phyloP scores from a whole-genome alignment of 2,888 invertebrate species.

The Metalampra italica region DNA sequence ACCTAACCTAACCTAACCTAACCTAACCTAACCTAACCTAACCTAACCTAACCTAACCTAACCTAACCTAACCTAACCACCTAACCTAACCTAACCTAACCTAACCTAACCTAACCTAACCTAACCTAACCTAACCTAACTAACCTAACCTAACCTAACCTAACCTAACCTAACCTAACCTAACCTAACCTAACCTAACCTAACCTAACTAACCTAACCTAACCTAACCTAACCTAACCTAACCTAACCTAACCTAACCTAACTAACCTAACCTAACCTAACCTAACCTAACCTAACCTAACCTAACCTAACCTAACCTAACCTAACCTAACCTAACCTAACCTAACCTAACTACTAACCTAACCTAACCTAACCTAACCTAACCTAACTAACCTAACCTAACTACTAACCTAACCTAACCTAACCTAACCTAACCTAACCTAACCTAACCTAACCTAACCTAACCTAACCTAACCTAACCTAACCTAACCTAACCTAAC shows the following conservation, averaged over 20 bases:
- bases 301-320: constrained; percentile 4
- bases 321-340: too few relatives aligned
- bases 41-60: constrained; percentile 16
- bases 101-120: constrained; percentile 16
- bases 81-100: constrained; percentile 16
- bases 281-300: constrained; percentile 8
- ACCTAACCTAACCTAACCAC: constrained; percentile 14
- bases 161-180: constrained; percentile 13
- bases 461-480: constrained; percentile 13
- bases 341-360: constrained; percentile 1
- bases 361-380: too few relatives aligned
- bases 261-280: constrained; percentile 9
- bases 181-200: constrained; percentile 14
- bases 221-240: constrained; percentile 14
- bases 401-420: too few relatives aligned
- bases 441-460: constrained; percentile 9
- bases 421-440: constrained; percentile 2
- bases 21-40: constrained; percentile 13
- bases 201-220: constrained; percentile 13
- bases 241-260: constrained; percentile 8
- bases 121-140: constrained; percentile 16
- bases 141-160: constrained; percentile 15
- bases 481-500: constrained; percentile 13
- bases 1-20: constrained; percentile 13
- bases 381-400: too few relatives aligned